Evolutionary conservation across 2,113 vertebrate genomes (phyloP).

Genomic region (Carassius gibelio): DNA sequence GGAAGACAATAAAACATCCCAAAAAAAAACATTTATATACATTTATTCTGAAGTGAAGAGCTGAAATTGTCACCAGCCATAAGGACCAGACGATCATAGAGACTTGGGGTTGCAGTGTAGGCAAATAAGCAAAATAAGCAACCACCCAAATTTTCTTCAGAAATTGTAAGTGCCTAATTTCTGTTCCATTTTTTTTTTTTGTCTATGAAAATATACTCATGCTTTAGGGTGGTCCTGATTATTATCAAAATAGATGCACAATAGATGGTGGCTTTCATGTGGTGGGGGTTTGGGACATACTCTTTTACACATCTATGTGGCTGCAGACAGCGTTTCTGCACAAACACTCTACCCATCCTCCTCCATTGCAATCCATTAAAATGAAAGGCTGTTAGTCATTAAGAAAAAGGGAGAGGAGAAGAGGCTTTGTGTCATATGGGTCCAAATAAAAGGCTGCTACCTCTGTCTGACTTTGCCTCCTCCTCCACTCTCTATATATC

Average conservation of each 20-base stretch:
- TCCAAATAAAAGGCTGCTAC: constrained; percentile 49
- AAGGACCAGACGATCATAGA: neutral
- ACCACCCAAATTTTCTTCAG: no score
- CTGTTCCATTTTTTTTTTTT: neutral
- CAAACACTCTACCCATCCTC: constrained; percentile 7
- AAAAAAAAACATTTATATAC: no score
- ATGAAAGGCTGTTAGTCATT: constrained; percentile 47
- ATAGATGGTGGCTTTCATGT: neutral
- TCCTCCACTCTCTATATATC: constrained; percentile 1
- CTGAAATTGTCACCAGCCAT: no score
- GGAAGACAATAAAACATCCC: neutral
- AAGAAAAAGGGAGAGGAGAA: constrained; percentile 36
- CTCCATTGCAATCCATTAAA: constrained; percentile 52
- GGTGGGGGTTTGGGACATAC: constrained; percentile 12
- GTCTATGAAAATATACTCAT: neutral
- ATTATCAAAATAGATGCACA: constrained; percentile 14
- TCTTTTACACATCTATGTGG: constrained; percentile 36
- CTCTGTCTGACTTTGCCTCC: constrained; percentile 8
- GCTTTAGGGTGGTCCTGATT: constrained; percentile 19
- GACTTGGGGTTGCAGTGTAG: neutral
- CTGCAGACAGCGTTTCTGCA: constrained; percentile 3
- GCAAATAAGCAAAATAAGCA: neutral
- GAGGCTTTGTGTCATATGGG: constrained; percentile 49
- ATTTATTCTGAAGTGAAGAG: no score
- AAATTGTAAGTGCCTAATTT: no score